Base-by-base conservation (phyloP, 2,888 invertebrate species). In the Spilosoma lubricipeda region DNA sequence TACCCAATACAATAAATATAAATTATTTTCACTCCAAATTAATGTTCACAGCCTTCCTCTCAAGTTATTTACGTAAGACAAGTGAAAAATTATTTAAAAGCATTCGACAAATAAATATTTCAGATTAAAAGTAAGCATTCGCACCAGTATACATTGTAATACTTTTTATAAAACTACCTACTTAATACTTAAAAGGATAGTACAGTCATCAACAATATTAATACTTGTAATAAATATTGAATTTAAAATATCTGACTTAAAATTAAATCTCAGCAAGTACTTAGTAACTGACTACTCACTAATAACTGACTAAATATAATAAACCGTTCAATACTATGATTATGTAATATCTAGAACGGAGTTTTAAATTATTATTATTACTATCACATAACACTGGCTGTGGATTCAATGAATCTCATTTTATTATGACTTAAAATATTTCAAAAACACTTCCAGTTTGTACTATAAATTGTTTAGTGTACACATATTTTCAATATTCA, bases 341-440 rank as follows among this genome's bases (percentile, higher is more conserved):
- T 33, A 39, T 42, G 74, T 80, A 80, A 82, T 79, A 82, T 77
- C 77, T 78, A 85, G 76, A 82, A 80, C 77, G 77, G 75, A 68
- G 74, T 71, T 75, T 76, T 77, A 73, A 63, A 56, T 56, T 27
- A 76, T 82, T 86, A 87, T 88, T 89, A 88, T 88, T 91, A 90
- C 88, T 94, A 94, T 94, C 93, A 94, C 93, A 93, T 90, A 89
- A 86, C 93, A 93, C 92, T 93, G 93, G 93, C 92, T 90, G 89
- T 86, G 85, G 86, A 90, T 89, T 89, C 86, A 86, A 82, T 71
- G 85, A 90, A 90, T 87, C 87, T 86, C 88, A 87, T 87, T 89
- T 86, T 83, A 83, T 81, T 78, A 82, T 80, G 82, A 85, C 77
- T 81, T 82, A 79, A 83, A 72, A 77, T 78, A 77, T 81, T 80